Conservation (phyloP, 2,888 invertebrate genomes). For the Andrena trimmerana region DNA sequence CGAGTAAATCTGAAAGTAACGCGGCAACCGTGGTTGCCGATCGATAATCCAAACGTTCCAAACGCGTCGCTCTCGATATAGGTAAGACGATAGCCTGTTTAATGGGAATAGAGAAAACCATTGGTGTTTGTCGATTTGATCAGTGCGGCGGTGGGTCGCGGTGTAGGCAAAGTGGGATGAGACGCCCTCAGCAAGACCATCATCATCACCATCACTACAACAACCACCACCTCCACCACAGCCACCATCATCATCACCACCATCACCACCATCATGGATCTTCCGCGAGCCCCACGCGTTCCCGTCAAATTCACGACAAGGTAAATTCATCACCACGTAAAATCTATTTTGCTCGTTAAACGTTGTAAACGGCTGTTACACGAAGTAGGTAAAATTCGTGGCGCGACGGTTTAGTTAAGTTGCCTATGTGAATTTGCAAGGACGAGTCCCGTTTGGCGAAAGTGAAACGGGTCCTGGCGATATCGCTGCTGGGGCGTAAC, state of each 20-base stretch:
- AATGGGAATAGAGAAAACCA: slow-evolving; percentile 10
- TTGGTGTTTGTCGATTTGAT: slow-evolving; percentile 42
- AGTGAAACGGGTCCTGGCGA: slow-evolving; percentile 83
- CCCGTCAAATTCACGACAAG: slow-evolving; percentile 80
- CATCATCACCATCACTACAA: slow-evolving; percentile 74
- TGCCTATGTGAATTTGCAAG: slow-evolving; percentile 57
- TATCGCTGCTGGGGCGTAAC: slow-evolving; percentile 80
- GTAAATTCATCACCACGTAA: slow-evolving; percentile 60
- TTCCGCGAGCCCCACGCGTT: slow-evolving; percentile 78
- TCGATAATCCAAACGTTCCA: too few relatives aligned
- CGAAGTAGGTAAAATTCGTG: not conserved
- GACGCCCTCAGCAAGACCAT: slow-evolving; percentile 84
- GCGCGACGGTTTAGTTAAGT: too few relatives aligned
- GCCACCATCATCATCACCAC: slow-evolving; percentile 75
- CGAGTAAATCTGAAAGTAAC: not conserved
- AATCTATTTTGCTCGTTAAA: not conserved
- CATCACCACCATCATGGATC: slow-evolving; percentile 76
- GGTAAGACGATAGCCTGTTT: too few relatives aligned
- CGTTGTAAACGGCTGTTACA: too few relatives aligned
- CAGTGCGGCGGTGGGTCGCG: slow-evolving; percentile 85
- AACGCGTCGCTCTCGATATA: too few relatives aligned
- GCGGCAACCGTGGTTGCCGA: too few relatives aligned
- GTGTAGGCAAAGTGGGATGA: slow-evolving; percentile 85
- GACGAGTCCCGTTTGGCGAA: slow-evolving; percentile 83
- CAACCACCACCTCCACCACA: slow-evolving; percentile 66